Conservation (phyloP, 2,113 vertebrate species). For the Rhabdomys dilectus region DNA sequence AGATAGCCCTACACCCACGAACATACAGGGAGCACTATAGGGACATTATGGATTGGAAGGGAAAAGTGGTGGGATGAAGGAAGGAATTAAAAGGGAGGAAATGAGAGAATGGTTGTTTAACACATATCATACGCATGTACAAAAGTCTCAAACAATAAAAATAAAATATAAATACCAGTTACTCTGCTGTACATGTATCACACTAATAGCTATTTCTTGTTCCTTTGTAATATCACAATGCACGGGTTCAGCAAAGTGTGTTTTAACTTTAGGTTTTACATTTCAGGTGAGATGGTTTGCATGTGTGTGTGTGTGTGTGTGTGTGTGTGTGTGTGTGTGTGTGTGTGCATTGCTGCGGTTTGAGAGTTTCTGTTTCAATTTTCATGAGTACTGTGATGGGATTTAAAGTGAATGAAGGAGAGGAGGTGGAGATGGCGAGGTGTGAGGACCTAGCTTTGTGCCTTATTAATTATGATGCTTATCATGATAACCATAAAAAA, state of each 20-base stretch:
- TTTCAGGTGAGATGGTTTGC: neutral
- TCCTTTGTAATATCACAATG: neutral
- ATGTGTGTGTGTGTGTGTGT: neutral
- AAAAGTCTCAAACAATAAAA: neutral
- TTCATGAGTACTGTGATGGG: neutral
- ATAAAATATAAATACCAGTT: neutral
- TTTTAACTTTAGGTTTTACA: neutral
- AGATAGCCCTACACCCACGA: neutral
- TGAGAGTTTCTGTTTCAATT: neutral
- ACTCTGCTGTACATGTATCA: neutral
- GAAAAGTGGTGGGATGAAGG: neutral
- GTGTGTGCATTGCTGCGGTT: neutral
- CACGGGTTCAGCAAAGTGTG: neutral
- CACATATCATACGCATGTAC: neutral
- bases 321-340: neutral
- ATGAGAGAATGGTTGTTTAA: neutral
- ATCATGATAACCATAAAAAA: neutral
- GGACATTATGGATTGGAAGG: neutral
- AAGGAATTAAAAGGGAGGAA: neutral
- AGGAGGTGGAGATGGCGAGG: neutral
- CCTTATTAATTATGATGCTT: neutral
- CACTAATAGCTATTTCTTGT: neutral
- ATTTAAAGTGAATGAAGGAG: neutral
- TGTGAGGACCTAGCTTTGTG: neutral
- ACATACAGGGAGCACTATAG: neutral